Conservation (phyloP, 1,140 invertebrate species). For the Parasteatoda tepidariorum region DNA sequence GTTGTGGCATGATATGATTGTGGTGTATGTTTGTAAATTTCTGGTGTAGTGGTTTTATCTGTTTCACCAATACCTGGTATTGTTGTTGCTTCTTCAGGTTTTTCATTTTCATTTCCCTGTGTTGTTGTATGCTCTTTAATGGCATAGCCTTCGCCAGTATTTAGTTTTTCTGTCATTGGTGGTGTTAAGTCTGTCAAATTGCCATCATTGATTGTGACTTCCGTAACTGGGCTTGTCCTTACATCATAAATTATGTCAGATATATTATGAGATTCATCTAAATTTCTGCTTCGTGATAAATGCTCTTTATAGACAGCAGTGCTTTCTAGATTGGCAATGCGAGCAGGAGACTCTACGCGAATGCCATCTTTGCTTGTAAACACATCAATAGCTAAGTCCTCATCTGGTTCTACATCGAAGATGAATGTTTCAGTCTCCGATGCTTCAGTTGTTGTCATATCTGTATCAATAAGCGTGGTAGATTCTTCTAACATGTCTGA, state of each 20-base stretch:
- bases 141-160: neutral
- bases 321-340: neutral
- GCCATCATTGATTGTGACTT: neutral
- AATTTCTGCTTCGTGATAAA: neutral
- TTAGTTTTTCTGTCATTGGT: neutral
- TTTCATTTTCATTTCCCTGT: neutral
- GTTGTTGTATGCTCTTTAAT: neutral
- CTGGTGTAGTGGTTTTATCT: neutral
- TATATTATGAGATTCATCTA: neutral
- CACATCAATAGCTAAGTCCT: slow-evolving; percentile 3
- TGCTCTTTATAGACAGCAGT: slow-evolving; percentile 6
- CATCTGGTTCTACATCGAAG: slow-evolving; percentile 1
- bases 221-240: neutral
- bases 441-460: neutral
- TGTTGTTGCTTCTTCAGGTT: neutral
- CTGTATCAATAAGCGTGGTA: neutral
- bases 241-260: neutral
- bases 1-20: too few species aligned
- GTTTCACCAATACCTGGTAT: neutral
- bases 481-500: neutral
- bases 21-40: too few species aligned
- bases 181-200: neutral
- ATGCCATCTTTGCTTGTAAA: slow-evolving; percentile 27
- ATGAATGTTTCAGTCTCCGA: neutral
- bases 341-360: neutral